Conservation (phyloP, 2,797 vertebrate species). For the Columba guinea region DNA sequence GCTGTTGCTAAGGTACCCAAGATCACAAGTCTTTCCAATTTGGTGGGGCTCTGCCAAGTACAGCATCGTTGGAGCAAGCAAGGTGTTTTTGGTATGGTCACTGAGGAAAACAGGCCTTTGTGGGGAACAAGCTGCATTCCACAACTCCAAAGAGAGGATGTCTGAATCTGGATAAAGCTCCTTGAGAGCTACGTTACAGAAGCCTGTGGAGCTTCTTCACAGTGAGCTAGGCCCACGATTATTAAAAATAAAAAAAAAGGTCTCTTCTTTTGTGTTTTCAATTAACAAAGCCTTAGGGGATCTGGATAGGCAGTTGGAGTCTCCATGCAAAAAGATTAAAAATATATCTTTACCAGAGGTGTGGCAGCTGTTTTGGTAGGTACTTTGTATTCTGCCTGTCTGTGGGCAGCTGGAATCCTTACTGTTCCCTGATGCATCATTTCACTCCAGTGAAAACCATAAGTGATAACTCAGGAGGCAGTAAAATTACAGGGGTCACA, state of each 20-base stretch:
- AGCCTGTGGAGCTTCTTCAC: neutral
- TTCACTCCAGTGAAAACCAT: conserved; percentile 58
- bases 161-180: neutral
- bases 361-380: neutral
- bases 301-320: neutral
- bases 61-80: fast-evolving
- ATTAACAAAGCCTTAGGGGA: neutral
- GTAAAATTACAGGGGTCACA: conserved; percentile 38
- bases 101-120: neutral
- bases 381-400: conserved; percentile 14
- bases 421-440: conserved; percentile 39
- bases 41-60: neutral
- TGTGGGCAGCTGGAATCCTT: conserved; percentile 34
- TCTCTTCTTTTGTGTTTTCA: neutral
- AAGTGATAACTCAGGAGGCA: conserved; percentile 54
- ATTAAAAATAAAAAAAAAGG: neutral
- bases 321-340: conserved; percentile 26
- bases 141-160: neutral
- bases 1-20: neutral
- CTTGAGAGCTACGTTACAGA: neutral
- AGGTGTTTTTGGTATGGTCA: neutral
- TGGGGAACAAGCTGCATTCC: neutral
- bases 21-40: neutral
- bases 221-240: neutral
- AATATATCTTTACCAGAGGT: neutral